Evolutionary conservation across 2,888 invertebrate genomes (phyloP), one percentile per base, ranked within the genome.

Genomic region (Lepetodrilus schrolli): DNA sequence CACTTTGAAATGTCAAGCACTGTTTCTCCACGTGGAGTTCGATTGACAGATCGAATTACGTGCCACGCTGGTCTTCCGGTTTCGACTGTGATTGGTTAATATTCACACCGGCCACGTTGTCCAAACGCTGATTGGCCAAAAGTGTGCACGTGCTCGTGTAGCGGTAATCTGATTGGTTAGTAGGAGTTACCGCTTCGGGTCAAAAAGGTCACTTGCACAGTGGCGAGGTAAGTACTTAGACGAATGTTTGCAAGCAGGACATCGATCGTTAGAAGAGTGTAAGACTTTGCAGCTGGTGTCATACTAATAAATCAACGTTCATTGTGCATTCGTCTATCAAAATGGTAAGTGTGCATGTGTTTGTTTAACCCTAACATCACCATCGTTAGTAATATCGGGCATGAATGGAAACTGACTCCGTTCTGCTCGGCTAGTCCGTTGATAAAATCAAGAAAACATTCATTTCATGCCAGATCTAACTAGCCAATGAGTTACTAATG

Each of bases 51-150:
- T 47, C 38, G 47, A 38, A 13, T 38, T 43, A 68, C 68, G 43
- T 68, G 68, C 68, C 68, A 68, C 68, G 68, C 43, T 68, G 68
- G n/a, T 23, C 68, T 68, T 68, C 68, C 68, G 38, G 43, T 68
- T 47, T 38, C 26, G 13, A 34, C 30, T 47, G 47, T 8, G 26
- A 70, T 49, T 50, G 50, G 49, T 66, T 48, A n/a, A 20, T 36
- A 37, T 66, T 26, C 34, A 26, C 47, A 50, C 7, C 36, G 50
- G 74, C 74, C 74, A 74, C 74, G 74, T 74, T 74, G 74, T 65
- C 74, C 72, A 30, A 34, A 20, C 17, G 23, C 3, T 37, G 68
- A 72, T 74, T 74, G 72, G 74, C 66, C 7, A 8, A 37, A 7
- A 13, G 1, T 4, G 13, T 17, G 17, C 74, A 74, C 70, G 38